Evolutionary conservation across 2,113 vertebrate species (phyloP).

Genomic region (Damaliscus lunatus): DNA sequence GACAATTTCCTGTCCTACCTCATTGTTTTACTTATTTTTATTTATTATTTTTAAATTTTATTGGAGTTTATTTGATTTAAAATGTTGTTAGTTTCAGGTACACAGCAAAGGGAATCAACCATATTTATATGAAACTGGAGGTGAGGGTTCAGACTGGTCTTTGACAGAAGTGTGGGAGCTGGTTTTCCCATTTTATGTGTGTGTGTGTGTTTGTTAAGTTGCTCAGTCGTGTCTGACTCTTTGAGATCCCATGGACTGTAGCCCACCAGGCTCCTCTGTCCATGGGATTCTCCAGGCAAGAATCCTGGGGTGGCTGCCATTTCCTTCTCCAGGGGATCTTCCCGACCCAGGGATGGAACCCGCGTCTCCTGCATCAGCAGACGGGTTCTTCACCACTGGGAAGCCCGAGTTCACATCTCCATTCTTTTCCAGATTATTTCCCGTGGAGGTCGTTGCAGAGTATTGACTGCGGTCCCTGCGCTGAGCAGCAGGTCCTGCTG

Average conservation of each 20-base stretch:
- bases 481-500: neutral
- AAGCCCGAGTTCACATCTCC: fast-evolving
- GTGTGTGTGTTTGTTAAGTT: neutral
- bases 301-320: neutral
- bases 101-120: neutral
- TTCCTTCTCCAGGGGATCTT: neutral
- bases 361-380: fast-evolving
- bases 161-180: neutral
- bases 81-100: neutral
- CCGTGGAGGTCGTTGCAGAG: fast-evolving
- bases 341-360: neutral
- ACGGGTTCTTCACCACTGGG: neutral
- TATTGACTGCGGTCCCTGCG: neutral
- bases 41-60: neutral
- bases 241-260: neutral
- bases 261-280: neutral
- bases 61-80: neutral
- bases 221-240: neutral
- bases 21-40: neutral
- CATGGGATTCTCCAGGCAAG: neutral
- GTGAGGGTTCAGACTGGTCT: neutral
- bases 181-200: neutral
- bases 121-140: neutral
- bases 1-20: neutral
- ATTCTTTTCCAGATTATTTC: neutral